These are phyloP conservation scores for Iguana delicatissima DNA, from an alignment of 2,797 vertebrate genomes.

Conservation along the genomic window DNA sequence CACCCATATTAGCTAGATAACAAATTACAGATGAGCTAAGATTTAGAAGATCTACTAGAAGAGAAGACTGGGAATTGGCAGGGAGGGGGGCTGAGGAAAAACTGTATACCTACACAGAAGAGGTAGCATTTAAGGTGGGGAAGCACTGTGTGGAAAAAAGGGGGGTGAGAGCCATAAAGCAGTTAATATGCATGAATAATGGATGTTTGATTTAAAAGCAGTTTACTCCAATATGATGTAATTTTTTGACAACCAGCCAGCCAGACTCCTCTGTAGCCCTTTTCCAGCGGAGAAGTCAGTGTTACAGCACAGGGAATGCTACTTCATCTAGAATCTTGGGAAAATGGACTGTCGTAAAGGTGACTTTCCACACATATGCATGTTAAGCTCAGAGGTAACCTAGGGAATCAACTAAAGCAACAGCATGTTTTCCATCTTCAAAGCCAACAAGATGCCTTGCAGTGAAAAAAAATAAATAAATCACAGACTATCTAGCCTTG, in stretches of 20 bases:
- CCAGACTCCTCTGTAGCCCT: conserved; percentile 87
- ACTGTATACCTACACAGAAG: conserved; percentile 2
- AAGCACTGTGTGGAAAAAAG: conserved; percentile 65
- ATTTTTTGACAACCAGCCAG: conserved; percentile 92
- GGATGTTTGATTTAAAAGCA: conserved; percentile 87
- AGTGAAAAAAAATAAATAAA: neutral
- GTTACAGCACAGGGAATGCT: conserved; percentile 75
- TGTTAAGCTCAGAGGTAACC: conserved; percentile 20
- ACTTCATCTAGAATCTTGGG: conserved; percentile 68
- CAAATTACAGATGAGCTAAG: conserved; percentile 82
- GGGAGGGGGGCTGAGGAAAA: neutral
- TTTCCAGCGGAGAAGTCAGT: conserved; percentile 89
- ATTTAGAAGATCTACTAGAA: conserved; percentile 64
- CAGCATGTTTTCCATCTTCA: neutral
- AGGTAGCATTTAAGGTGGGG: neutral
- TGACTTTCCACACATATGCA: conserved; percentile 68
- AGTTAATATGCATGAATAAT: conserved; percentile 89
- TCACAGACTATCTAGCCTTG: conserved; percentile 28
- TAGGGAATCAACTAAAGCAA: neutral
- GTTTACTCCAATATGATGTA: conserved; percentile 92
- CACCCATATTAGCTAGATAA: conserved; percentile 65
- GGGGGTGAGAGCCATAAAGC: conserved; percentile 79
- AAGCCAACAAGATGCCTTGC: conserved; percentile 1
- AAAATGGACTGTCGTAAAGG: conserved; percentile 79
- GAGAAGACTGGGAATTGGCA: conserved; percentile 62